Conservation (phyloP, 1,140 invertebrate species). For the Cyrtorhinus lividipennis region DNA sequence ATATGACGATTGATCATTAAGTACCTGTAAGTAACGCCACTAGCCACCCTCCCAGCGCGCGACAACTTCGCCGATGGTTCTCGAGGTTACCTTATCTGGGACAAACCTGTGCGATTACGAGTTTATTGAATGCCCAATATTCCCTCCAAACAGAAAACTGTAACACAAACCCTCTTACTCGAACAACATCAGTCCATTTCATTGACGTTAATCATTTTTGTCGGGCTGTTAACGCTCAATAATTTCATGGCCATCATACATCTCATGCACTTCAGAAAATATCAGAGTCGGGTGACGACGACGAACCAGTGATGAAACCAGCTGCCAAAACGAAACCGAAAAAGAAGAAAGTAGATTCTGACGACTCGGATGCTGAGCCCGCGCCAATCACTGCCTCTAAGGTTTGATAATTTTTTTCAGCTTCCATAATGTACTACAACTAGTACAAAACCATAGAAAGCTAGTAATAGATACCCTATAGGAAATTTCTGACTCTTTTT, state of each 20-base stretch:
- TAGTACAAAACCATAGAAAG: too few relatives aligned
- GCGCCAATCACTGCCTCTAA: background rate
- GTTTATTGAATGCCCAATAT: background rate
- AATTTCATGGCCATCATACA: too few relatives aligned
- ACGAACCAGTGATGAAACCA: background rate
- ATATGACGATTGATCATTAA: background rate
- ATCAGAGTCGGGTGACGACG: background rate
- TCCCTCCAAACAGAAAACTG: slow-evolving; percentile 28
- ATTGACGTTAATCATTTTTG: too few relatives aligned
- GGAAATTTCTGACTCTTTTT: background rate
- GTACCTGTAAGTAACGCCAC: background rate
- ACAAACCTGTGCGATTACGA: background rate
- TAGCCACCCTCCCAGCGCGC: background rate
- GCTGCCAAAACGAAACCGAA: slow-evolving; percentile 16
- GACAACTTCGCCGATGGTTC: background rate
- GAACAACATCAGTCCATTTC: slow-evolving; percentile 8
- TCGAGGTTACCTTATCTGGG: background rate
- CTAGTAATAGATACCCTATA: too few relatives aligned
- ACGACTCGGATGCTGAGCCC: slow-evolving; percentile 22
- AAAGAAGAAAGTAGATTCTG: slow-evolving; percentile 26
- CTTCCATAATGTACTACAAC: background rate
- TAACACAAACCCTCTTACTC: slow-evolving; percentile 22
- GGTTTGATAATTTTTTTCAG: background rate
- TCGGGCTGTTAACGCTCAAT: too few relatives aligned
- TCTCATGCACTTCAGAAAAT: slow-evolving; percentile 12